Base-by-base conservation (phyloP, 64 coral and sea anemone genomes). In the Montipora foliosa region DNA sequence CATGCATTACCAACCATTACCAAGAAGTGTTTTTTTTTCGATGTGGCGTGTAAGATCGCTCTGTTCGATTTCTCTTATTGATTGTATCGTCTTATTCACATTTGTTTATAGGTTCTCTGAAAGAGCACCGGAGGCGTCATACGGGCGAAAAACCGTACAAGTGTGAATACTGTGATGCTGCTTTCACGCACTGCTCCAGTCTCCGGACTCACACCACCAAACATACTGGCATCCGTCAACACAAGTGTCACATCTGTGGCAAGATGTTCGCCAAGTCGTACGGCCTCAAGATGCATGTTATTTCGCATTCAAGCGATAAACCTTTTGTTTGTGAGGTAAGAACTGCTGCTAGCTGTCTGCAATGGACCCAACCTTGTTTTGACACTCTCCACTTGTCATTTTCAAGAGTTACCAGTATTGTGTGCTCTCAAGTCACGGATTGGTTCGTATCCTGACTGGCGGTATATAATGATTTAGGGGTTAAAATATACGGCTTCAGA, bases 191-290 rank as follows among this genome's bases (percentile, higher is more conserved):
- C 66, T 69, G 8, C 3, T 49, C 60, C 16, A 50, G 82, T 71
- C 64, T 86, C 4, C 67, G 46, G 16, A 49, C 45, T 71, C 82
- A 86, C 82, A 86, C 8, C 66, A 50, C 82, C 20, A 86, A 86
- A 72, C 82, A 86, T n/a, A 86, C 82, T 1, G 82, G 82, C 44
- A 86, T 71, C 19, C 82, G 45, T 13, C 82, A 46, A 19, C 50
- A 86, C 82, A 70, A 86, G 19, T 86, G 82, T 50, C 82, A 86
- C 48, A 47, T 44, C 11, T 86, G 82, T 49, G 82, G 82, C 66
- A 86, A 86, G 46, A 19, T 86, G 82, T 86, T 86, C 20, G 66
- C 82, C 64, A 86, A 86, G 82, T 86, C 82, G 6, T 86, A 86
- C 47, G 82, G 82, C 45, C 82, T 86, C 66, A 86, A 86, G 82